Conservation (phyloP, 2,888 invertebrate species). For the Spatulosminthurus flaviceps region DNA sequence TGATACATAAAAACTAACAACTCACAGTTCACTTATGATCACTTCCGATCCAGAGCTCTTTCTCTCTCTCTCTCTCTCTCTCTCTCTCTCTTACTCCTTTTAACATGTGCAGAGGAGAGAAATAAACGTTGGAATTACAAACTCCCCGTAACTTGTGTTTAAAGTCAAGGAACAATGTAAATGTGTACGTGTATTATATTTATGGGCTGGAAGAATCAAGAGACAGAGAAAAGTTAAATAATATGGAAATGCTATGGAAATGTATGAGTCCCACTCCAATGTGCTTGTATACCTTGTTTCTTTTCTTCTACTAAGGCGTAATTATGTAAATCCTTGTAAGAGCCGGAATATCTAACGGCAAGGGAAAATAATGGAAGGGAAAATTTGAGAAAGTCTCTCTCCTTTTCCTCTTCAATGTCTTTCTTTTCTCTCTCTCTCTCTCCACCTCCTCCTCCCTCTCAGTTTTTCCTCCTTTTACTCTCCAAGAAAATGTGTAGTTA, state of each 20-base stretch:
- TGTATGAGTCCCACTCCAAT: too few relatives aligned
- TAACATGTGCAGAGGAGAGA: too few relatives aligned
- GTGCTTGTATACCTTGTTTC: not conserved
- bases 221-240: too few relatives aligned
- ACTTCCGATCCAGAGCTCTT: not conserved
- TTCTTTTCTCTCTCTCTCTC: slow-evolving; percentile 8
- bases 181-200: too few relatives aligned
- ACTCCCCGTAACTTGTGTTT: too few relatives aligned
- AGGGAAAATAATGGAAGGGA: not conserved
- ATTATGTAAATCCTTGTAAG: slow-evolving; percentile 1
- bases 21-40: slow-evolving; percentile 9
- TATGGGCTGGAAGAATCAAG: too few relatives aligned
- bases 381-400: not conserved
- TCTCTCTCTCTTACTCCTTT: too few relatives aligned
- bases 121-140: too few relatives aligned
- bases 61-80: too few relatives aligned
- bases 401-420: not conserved
- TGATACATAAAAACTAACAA: not conserved
- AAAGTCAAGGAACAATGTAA: too few relatives aligned
- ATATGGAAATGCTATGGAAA: too few relatives aligned
- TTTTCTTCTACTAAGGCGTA: not conserved
- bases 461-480: too few relatives aligned
- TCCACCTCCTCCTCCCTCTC: not conserved
- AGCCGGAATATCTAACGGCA: not conserved
- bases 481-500: not conserved